These are phyloP conservation scores for Petrocephalus sullivani DNA, from an alignment of 2,797 vertebrate genomes.

Conservation along the genomic window DNA sequence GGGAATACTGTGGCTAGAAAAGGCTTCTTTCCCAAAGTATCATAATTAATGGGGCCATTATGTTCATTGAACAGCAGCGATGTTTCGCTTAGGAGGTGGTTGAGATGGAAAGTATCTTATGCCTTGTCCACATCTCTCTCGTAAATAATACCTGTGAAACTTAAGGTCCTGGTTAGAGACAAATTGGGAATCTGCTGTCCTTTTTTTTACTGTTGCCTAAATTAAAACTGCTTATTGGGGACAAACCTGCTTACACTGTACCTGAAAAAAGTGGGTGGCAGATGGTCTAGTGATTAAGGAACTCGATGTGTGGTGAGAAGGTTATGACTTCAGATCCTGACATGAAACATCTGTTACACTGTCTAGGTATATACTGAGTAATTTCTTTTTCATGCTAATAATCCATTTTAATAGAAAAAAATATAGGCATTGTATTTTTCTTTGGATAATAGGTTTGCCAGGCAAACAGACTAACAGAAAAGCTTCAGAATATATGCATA, in stretches of 20 bases:
- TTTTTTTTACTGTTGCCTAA: neutral
- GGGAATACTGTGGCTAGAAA: neutral
- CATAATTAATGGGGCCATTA: neutral
- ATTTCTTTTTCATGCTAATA: conserved; percentile 1
- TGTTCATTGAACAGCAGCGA: neutral
- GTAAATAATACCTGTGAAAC: neutral
- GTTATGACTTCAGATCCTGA: conserved; percentile 3
- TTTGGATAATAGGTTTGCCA: neutral
- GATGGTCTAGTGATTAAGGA: conserved; percentile 10
- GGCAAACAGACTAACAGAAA: neutral
- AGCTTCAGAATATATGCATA: neutral
- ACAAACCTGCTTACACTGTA: neutral
- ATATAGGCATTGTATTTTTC: neutral
- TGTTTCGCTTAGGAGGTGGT: neutral
- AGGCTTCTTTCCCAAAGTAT: neutral
- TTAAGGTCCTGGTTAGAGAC: neutral
- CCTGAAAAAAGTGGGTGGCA: neutral
- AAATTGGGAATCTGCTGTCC: neutral
- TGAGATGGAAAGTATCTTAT: neutral
- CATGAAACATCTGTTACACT: conserved; percentile 2
- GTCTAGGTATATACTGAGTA: neutral
- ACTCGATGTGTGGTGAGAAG: neutral
- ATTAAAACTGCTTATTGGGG: conserved; percentile 7
- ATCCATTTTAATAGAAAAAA: neutral
- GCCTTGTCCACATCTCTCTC: neutral